Evolutionary conservation across 2,888 invertebrate species (phyloP), one percentile per base, ranked within the genome.

Genomic region (Pandemis heparana): DNA sequence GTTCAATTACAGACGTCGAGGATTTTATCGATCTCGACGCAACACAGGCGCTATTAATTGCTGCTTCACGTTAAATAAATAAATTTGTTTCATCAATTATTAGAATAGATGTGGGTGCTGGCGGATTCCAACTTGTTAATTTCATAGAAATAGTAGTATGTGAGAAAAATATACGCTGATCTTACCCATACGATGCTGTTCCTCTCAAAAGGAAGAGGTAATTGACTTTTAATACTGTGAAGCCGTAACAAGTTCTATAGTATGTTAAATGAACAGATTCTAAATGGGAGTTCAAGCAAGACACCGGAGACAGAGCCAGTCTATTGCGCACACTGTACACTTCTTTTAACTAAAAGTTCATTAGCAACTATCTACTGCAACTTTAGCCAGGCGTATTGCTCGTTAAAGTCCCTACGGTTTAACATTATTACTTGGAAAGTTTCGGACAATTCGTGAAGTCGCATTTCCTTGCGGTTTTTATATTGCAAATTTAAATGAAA

Each of bases 401-500:
- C 72, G 59, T 63, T 51, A 65, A 67, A 76, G 74, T 74, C 77
- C 77, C 73, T 62, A 74, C 77, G 75, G 73, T 76, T 78, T 78
- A 79, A 81, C 75, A 79, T 78, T 80, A 79, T 79, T 75, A 77
- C 70, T 56, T 67, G 65, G 75, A 80, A 85, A 85, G 81, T 87
- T 85, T 80, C 79, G 77, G 80, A 81, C 83, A 86, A 86, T 86
- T 87, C 85, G 81, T 78, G 76, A 83, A 84, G 82, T 83, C 80
- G 81, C 81, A 83, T 86, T 85, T 84, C 82, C 82, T 79, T 62
- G 74, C 71, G 76, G 82, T 87, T 89, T 90, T 89, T 89, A 83
- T 84, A 84, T 79, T 80, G 79, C 79, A 82, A 89, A 90, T 85
- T 89, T 89, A 84, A 89, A 87, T 87, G 81, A 85, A 84, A 83